A percentile compares a stretch with the other conserved stretches of the same genome.
These are phyloP conservation scores for Isurus oxyrinchus DNA, from an alignment of 2,113 vertebrate genomes.

Conservation along the genomic window DNA sequence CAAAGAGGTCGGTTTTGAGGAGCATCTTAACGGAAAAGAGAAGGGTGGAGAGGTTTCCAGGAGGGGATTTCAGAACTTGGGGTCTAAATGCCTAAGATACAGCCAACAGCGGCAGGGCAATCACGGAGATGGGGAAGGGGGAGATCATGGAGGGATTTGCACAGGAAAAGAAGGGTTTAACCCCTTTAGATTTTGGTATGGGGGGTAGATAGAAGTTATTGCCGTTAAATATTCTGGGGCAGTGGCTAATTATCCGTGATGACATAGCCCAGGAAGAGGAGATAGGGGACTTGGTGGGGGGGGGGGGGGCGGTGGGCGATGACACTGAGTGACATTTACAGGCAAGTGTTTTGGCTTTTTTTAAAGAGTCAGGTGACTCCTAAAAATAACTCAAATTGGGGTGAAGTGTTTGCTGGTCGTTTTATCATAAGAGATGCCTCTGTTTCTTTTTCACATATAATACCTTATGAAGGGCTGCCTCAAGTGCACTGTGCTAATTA, in stretches of 20 bases:
- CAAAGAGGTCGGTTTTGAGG: background rate
- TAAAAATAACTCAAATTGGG: background rate
- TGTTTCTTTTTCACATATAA: background rate
- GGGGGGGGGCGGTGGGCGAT: background rate
- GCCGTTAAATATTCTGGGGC: background rate
- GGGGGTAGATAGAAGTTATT: no score
- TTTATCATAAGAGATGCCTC: background rate
- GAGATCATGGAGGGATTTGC: background rate
- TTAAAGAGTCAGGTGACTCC: background rate
- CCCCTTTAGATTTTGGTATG: background rate
- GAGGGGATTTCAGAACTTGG: background rate
- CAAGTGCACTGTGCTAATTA: background rate
- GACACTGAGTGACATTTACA: background rate
- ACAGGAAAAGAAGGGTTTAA: background rate
- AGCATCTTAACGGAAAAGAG: background rate
- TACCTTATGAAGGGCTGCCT: background rate
- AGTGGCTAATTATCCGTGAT: background rate
- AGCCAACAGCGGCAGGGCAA: background rate
- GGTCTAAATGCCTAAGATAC: background rate
- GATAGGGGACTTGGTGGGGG: background rate
- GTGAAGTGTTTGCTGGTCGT: background rate
- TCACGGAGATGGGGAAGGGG: no score
- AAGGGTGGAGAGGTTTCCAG: background rate
- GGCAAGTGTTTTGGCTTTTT: background rate
- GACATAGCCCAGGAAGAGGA: background rate